These are phyloP conservation scores for Embiotoca jacksoni DNA, from an alignment of 2,113 vertebrate species.

Conservation along the genomic window DNA sequence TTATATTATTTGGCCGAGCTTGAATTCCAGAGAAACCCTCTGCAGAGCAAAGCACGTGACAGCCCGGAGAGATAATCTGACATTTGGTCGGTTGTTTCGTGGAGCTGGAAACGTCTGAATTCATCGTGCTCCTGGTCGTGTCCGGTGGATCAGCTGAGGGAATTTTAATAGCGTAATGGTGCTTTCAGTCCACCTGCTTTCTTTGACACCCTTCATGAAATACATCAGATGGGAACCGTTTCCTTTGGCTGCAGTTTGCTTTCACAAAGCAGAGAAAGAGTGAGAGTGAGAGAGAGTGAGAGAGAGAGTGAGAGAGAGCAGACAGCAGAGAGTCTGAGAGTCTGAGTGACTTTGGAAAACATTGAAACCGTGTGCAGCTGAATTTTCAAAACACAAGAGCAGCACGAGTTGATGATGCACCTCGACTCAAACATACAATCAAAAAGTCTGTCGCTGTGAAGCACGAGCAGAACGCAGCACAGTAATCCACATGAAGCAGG, in stretches of 20 bases:
- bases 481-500: no score
- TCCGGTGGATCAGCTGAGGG: constrained; percentile 2
- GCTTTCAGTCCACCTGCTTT: constrained; percentile 25
- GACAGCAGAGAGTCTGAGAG: background rate
- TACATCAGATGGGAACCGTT: background rate
- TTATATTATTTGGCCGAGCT: constrained; percentile 42
- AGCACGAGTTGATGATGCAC: constrained; percentile 6
- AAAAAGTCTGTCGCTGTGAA: no score
- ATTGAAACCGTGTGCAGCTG: background rate
- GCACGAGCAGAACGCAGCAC: no score
- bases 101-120: background rate
- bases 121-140: background rate
- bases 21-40: constrained; percentile 33
- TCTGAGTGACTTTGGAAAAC: background rate
- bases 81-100: constrained; percentile 44
- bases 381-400: constrained; percentile 8
- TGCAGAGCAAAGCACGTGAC: constrained; percentile 24
- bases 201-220: constrained; percentile 22
- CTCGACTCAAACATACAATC: background rate
- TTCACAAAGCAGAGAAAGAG: constrained; percentile 7
- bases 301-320: background rate
- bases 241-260: constrained; percentile 8
- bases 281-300: background rate
- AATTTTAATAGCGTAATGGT: constrained; percentile 33
- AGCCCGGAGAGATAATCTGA: constrained; percentile 30